Base-by-base conservation (phyloP, 2,797 vertebrate species). In the Rhodeus uyekii region DNA sequence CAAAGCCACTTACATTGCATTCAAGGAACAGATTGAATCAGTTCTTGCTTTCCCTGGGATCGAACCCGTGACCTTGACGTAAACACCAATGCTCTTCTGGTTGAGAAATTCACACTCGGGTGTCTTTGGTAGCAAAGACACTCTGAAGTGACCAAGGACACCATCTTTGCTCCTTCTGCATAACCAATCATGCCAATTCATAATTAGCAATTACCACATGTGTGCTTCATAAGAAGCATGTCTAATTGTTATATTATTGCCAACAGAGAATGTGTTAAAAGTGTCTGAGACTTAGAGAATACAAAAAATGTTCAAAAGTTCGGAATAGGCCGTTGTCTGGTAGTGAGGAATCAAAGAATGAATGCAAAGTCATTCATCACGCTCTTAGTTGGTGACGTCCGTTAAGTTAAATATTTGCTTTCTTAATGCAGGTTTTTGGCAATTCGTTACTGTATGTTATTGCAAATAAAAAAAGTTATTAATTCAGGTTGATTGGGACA, bases 181-280 rank as follows among this genome's bases (percentile, higher is more conserved):
- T 82, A 80, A 80, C 86, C 84, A 90, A 89, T 92, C 86, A 68
- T 42, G 50, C 61, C 88, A 84, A 48, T 73, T 76, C 27, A 63
- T 74, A 69, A 63, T 38, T 46, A 60, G 74, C 80, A 79, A 82
- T 87, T 85, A 84, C 42, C 32, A 69, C 60, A 73, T 80, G 61
- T 76, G 65, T 55, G 55, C 81, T 79, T 81, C 79, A 82, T 67
- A 71, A 76, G 76, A 32, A 32, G 65, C 84, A 77, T 83, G 84
- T 36, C 80, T 81, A 85, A 90, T 87, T 86, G 27, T 74, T 44
- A 73, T 65, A 84, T 87, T 83, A 83, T 80, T 86, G 85, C 22
- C 6, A 86, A 87, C 69, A 84, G 78, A 39, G 84, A 86, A 44
- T 18, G 36, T 74, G 48, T 77, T 81, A 73, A 22, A 78, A 82